Base-by-base conservation (phyloP, 2,888 invertebrate genomes). In the Rugalucina vietnamica region DNA sequence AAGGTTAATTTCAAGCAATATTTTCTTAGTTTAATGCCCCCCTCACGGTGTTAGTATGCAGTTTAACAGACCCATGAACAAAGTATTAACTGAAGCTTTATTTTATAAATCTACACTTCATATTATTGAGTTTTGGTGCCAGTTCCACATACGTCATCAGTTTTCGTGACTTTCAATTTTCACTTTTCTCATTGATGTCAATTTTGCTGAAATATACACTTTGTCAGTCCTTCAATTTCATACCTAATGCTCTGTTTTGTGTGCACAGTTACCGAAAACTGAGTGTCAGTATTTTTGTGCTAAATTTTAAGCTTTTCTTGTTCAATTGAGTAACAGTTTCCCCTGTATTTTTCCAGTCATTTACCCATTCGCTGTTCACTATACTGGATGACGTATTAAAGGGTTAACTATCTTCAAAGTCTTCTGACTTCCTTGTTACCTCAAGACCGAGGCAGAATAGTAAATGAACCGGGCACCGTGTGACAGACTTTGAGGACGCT, bases 21-120 rank as follows among this genome's bases (percentile, higher is more conserved):
- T 60, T 60, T 10, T 29, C 60, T 18, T 29, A 60, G 60, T 60
- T 29, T 27, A 60, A 60, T 29, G 29, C 60, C 29, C 60, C 60
- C 60, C 60, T 60, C 60, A 60, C 60, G 18, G 60, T 60, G 60
- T 60, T 29, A 60, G 60, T 60, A 60, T 10, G 60, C 60, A 60
- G 60, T 60, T 60, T 60, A 29, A 3, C 18, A 24, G 29, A 60
- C 29, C 60, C 10, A 29, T 27, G 29, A 60, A 18, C 18, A 60
- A 18, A 3, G 29, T 27, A 10, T 27, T 27, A 10, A 60, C 10
- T 27, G 29, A 18, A 3, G 29, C 8, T 27, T 27, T 27, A 10
- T 60, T 27, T 27, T 24, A 27, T 60, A 18, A 27, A 60, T 3
- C 29, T 3, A 18, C 60, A 27, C 60, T 29, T 29, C 29, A 27